These are phyloP conservation scores for Oncorhynchus nerka DNA, from an alignment of 2,113 vertebrate species.

Conservation along the genomic window DNA sequence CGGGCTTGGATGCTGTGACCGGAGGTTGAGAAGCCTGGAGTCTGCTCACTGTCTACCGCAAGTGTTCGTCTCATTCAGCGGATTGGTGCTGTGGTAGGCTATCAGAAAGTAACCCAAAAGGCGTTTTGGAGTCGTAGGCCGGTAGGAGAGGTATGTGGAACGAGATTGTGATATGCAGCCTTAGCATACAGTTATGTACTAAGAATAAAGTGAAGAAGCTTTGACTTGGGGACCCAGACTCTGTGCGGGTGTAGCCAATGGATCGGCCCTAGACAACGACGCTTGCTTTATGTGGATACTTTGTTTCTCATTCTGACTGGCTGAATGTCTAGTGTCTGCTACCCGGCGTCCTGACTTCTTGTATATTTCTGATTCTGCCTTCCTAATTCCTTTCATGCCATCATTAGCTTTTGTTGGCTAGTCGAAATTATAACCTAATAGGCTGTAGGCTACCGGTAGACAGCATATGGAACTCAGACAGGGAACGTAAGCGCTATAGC, in stretches of 20 bases:
- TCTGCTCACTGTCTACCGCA: slow-evolving; percentile 59
- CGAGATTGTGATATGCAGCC: not conserved
- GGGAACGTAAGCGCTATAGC: not conserved
- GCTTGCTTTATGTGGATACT: slow-evolving; percentile 28
- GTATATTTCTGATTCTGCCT: slow-evolving; percentile 9
- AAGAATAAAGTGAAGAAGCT: not conserved
- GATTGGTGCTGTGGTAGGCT: slow-evolving; percentile 46
- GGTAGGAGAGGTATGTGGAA: slow-evolving; percentile 55
- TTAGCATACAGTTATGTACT: not conserved
- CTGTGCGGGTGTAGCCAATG: not conserved
- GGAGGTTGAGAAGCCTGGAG: slow-evolving; percentile 52
- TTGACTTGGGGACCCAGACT: not conserved
- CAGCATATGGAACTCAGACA: not conserved
- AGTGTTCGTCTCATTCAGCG: slow-evolving; percentile 44
- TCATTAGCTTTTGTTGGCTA: not conserved
- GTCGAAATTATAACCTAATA: not conserved
- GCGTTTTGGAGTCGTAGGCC: slow-evolving; percentile 38
- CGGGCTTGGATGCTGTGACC: slow-evolving; percentile 58
- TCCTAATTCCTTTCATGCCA: not conserved
- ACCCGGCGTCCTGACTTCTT: not conserved
- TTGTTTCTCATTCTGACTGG: slow-evolving; percentile 42
- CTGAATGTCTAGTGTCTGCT: not conserved
- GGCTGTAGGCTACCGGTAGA: not conserved
- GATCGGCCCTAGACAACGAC: not conserved
- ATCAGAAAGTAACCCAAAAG: slow-evolving; percentile 45